phyloP scores from a whole-genome alignment of 2,888 invertebrate genomes.

The Busseola fusca region DNA sequence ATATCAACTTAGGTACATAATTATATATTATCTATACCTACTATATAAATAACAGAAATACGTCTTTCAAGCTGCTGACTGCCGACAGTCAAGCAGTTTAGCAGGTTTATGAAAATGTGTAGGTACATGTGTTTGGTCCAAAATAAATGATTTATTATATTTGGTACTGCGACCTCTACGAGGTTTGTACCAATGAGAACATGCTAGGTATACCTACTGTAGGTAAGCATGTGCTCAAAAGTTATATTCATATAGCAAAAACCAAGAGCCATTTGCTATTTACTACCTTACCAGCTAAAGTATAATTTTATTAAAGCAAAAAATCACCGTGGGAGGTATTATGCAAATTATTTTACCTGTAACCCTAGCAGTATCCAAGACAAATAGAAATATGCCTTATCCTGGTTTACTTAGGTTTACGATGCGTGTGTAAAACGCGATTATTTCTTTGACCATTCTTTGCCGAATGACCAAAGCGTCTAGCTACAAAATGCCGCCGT shows the following conservation, averaged over 20 bases:
- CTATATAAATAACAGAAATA: background rate
- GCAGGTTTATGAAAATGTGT: no score
- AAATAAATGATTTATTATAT: no score
- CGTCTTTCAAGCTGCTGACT: background rate
- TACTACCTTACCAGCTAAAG: conserved; percentile 12
- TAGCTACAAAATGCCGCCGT: conserved; percentile 60
- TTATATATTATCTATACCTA: background rate
- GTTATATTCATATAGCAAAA: background rate
- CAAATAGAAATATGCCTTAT: conserved; percentile 81
- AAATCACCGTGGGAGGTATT: conserved; percentile 86
- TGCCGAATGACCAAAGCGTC: conserved; percentile 76
- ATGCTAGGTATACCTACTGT: background rate
- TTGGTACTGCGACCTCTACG: background rate
- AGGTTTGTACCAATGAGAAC: background rate
- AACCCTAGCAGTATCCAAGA: conserved; percentile 78
- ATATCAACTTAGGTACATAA: no score
- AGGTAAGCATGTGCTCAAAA: background rate
- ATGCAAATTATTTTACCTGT: conserved; percentile 88
- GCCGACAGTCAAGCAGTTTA: no score
- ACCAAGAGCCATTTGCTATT: background rate
- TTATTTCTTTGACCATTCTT: conserved; percentile 79
- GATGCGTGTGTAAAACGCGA: conserved; percentile 85
- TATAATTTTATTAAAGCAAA: conserved; percentile 64
- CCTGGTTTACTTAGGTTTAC: conserved; percentile 87
- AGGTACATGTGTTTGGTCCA: no score